These are phyloP conservation scores for Zaprionus taronus DNA, from an alignment of 1,140 invertebrate species.

Conservation along the genomic window DNA sequence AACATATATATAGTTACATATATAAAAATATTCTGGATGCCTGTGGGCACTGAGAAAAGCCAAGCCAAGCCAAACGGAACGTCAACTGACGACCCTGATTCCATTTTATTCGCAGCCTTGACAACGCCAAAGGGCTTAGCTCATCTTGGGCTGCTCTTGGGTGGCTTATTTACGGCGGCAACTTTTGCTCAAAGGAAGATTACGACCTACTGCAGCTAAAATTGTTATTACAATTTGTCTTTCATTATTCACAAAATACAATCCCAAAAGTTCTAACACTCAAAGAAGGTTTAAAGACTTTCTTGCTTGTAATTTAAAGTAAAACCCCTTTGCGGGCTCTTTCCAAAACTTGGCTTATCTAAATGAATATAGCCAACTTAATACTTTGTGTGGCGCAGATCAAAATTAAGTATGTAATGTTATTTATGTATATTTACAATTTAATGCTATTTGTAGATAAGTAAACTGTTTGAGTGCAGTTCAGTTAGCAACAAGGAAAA, in stretches of 20 bases:
- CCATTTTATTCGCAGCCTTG: neutral
- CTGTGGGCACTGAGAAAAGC: neutral
- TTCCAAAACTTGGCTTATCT: neutral
- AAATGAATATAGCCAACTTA: neutral
- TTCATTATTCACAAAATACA: neutral
- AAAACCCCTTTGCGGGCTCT: neutral
- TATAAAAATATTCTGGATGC: neutral
- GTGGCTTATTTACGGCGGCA: neutral
- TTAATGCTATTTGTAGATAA: neutral
- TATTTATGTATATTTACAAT: neutral
- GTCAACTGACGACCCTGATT: neutral
- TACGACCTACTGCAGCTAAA: neutral
- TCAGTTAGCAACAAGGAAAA: neutral
- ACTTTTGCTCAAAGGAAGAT: neutral
- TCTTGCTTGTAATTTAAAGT: neutral
- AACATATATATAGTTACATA: neutral
- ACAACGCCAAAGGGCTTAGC: conserved; percentile 3
- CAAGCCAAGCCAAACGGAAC: neutral
- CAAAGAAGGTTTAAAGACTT: neutral
- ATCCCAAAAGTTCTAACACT: neutral
- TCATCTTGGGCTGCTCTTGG: neutral
- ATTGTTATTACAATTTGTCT: neutral
- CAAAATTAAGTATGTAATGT: neutral
- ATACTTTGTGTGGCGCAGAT: neutral
- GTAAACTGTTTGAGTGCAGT: neutral